A percentile compares a stretch with the other conserved stretches of the same genome.
Evolutionary conservation across 1,140 invertebrate genomes (phyloP).

Genomic region (Drosophila tropicalis): DNA sequence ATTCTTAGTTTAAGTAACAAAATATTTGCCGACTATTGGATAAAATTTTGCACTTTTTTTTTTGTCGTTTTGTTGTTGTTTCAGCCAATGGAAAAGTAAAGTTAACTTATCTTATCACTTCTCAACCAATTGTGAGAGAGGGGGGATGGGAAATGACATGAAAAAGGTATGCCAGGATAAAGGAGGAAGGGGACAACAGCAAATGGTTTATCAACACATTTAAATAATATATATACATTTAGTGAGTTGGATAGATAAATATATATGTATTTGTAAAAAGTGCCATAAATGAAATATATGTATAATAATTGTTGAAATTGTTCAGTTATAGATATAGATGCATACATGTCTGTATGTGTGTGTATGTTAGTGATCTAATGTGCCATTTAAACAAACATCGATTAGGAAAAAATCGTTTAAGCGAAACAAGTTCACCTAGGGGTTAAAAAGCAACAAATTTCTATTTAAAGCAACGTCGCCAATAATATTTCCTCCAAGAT

Average conservation of each 20-base stretch:
- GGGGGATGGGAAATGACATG: background rate
- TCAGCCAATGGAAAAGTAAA: too few relatives aligned
- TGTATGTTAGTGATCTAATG: background rate
- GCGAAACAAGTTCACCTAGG: constrained; percentile 15
- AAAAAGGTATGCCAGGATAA: background rate
- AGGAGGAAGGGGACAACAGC: background rate
- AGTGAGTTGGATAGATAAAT: background rate
- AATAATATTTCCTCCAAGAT: constrained; percentile 12
- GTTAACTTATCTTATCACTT: too few relatives aligned
- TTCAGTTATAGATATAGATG: background rate
- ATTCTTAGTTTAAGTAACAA: too few relatives aligned
- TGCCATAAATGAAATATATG: constrained; percentile 4
- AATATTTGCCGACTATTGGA: too few relatives aligned
- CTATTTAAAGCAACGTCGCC: constrained; percentile 21
- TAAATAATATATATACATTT: background rate
- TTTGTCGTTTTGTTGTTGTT: too few relatives aligned
- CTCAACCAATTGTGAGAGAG: background rate
- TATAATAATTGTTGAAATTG: too few relatives aligned
- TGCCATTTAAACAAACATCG: constrained; percentile 13
- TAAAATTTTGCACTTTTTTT: too few relatives aligned
- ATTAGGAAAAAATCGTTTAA: background rate
- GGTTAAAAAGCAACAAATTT: constrained; percentile 2
- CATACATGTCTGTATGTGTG: background rate
- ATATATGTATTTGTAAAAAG: background rate
- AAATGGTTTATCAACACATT: background rate